Evolutionary conservation across 2,888 invertebrate genomes (phyloP).

Genomic region (Chrysotoxum bicinctum): DNA sequence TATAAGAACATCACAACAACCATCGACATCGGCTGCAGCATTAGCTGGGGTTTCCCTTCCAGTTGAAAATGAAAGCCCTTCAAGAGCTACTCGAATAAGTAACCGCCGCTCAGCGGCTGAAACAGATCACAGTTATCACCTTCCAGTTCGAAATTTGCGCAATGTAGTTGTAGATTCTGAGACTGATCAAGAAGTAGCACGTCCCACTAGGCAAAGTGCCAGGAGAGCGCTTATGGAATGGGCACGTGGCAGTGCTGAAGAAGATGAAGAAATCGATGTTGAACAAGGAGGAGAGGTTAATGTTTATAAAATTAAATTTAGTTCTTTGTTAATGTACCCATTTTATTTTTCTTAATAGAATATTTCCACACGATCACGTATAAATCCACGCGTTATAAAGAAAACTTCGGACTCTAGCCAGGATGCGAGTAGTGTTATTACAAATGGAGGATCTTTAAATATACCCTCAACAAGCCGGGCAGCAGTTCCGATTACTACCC

Average conservation of each 20-base stretch:
- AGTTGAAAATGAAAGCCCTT: conserved; percentile 75
- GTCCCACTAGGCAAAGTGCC: conserved; percentile 79
- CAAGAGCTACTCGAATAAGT: conserved; percentile 76
- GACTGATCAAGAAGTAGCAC: conserved; percentile 76
- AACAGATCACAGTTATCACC: conserved; percentile 81
- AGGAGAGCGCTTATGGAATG: conserved; percentile 79
- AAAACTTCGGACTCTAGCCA: conserved; percentile 74
- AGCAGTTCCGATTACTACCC: conserved; percentile 46
- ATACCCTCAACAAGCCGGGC: conserved; percentile 43
- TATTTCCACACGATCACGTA: conserved; percentile 74
- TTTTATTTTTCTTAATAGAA: conserved; percentile 74
- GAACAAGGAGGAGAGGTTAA: conserved; percentile 78
- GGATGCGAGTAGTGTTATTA: conserved; percentile 72
- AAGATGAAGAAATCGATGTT: conserved; percentile 76
- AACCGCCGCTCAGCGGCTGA: conserved; percentile 77
- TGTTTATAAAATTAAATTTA: conserved; percentile 38
- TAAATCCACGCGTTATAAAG: conserved; percentile 29
- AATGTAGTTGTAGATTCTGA: conserved; percentile 78
- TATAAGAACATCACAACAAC: conserved; percentile 62
- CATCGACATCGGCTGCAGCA: conserved; percentile 54
- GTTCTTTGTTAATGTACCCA: not conserved
- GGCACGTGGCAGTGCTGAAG: conserved; percentile 79
- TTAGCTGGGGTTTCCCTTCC: conserved; percentile 56
- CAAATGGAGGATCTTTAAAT: conserved; percentile 56
- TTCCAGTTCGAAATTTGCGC: conserved; percentile 78